Base-by-base conservation (phyloP, 1,140 invertebrate species). In the Aphis craccivora region DNA sequence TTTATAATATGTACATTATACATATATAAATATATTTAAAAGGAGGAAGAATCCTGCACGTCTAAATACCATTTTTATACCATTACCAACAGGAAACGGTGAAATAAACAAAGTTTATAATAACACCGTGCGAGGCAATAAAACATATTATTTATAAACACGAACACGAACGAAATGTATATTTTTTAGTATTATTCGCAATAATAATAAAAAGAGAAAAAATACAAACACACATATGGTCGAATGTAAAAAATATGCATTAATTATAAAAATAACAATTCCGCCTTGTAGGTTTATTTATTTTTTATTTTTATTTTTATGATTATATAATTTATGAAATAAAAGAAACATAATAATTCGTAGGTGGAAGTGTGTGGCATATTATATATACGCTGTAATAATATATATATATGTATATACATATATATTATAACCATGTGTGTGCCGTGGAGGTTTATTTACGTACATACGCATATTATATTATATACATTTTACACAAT, bases 141-240 rank as follows among this genome's bases (percentile, higher is more conserved):
- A 93, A 93, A 93, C 91, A 84, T 93, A 93, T 93, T 93, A 93
- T 93, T 93, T 91, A 91, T 91, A 91, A 91, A 91, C 90, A 81
- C 90, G 90, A 91, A 91, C 90, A 91, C 90, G 90, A 67, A 91
- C 90, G 48, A 91, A 91, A 91, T 35, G 90, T 91, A 83, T 91
- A 91, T 91, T 91, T 90, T 91, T 91, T 53, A 91, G 90, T 91
- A 81, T 91, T 91, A 91, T 91, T 91, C 90, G 90, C 90, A 81
- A 91, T 81, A 81, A 91, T 91, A 76, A 90, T 67, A 67, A 87
- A 81, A 43, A 91, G 43, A 76, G 30, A 91, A 76, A 91, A 76
- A 45, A 81, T 37, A 89, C 48, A 89, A 23, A 53, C 76, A 84
- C 91, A 40, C 91, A 53, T 60, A 40, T 90, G 51, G 89, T 90